These are phyloP conservation scores for Callimorpha dominula DNA, from an alignment of 2,888 invertebrate species.

Conservation along the genomic window DNA sequence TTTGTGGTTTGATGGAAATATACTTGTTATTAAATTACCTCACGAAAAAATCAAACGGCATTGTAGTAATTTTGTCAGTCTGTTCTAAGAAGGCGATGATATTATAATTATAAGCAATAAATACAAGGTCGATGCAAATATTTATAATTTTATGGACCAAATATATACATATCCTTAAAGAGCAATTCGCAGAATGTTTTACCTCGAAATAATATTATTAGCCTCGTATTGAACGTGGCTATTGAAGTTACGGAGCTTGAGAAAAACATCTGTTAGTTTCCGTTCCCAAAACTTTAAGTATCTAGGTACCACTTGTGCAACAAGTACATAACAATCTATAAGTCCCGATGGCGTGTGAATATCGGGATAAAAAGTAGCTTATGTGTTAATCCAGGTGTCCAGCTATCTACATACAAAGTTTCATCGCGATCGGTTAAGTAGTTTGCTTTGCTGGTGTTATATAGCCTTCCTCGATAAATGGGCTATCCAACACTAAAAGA, in stretches of 20 bases:
- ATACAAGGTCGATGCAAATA: not conserved
- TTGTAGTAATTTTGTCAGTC: not conserved
- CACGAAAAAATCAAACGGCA: not conserved
- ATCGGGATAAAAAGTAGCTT: no score
- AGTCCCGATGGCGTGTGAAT: no score
- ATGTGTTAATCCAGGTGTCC: no score
- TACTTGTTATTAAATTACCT: no score
- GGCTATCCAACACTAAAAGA: no score
- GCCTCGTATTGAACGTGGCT: conserved; percentile 2
- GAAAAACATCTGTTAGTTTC: not conserved
- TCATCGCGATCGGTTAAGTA: no score
- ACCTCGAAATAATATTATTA: conserved; percentile 6
- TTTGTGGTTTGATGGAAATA: not conserved
- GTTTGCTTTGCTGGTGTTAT: no score
- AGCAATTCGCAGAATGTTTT: not conserved
- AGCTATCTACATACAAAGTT: no score
- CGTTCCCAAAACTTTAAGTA: no score
- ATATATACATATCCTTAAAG: not conserved
- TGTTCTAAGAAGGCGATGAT: not conserved
- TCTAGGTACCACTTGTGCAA: not conserved
- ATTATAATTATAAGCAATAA: not conserved
- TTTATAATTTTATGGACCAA: not conserved
- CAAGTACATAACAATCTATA: not conserved
- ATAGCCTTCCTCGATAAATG: no score
- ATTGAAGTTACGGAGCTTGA: not conserved